Percentiles rank a stretch among this genome's conserved stretches.
Evolutionary conservation across 1,140 invertebrate species (phyloP).

Genomic region (Lethrus apterus): DNA sequence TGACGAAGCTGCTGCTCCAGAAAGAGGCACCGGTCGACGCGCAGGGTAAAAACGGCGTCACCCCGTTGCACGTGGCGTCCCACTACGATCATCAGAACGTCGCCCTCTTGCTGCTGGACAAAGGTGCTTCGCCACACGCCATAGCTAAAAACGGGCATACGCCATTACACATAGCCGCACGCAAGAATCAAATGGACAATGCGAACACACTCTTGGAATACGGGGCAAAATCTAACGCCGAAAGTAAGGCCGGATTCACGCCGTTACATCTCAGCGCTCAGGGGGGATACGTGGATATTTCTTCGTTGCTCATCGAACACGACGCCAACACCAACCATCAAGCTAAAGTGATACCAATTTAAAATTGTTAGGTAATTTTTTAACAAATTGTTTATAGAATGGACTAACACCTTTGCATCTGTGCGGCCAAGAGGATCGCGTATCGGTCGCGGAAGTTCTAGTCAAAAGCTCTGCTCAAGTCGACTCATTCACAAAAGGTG

Average conservation of each 20-base stretch:
- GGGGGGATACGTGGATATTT: conserved; percentile 94
- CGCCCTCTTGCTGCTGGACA: conserved; percentile 86
- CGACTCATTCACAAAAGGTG: conserved; percentile 84
- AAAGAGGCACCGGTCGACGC: conserved; percentile 92
- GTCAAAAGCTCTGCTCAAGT: conserved; percentile 84
- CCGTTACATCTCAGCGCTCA: conserved; percentile 90
- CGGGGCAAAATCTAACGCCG: conserved; percentile 88
- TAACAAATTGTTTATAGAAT: no score
- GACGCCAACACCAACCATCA: conserved; percentile 83
- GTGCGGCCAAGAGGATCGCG: conserved; percentile 91
- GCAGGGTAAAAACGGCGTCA: conserved; percentile 98
- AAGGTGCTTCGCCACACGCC: conserved; percentile 87
- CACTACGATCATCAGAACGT: conserved; percentile 98
- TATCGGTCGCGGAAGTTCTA: conserved; percentile 85
- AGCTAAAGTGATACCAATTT: no score
- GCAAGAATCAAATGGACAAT: conserved; percentile 96
- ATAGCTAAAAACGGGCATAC: conserved; percentile 97
- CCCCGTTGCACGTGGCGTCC: conserved; percentile 94
- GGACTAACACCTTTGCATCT: conserved; percentile 86
- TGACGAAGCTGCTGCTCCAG: conserved; percentile 86
- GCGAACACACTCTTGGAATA: conserved; percentile 91
- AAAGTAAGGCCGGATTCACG: conserved; percentile 94
- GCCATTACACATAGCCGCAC: conserved; percentile 94
- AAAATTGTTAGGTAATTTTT: no score
- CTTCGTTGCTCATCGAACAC: conserved; percentile 86